Evolutionary conservation across 2,113 vertebrate species (phyloP).

Genomic region (Lampris incognitus): DNA sequence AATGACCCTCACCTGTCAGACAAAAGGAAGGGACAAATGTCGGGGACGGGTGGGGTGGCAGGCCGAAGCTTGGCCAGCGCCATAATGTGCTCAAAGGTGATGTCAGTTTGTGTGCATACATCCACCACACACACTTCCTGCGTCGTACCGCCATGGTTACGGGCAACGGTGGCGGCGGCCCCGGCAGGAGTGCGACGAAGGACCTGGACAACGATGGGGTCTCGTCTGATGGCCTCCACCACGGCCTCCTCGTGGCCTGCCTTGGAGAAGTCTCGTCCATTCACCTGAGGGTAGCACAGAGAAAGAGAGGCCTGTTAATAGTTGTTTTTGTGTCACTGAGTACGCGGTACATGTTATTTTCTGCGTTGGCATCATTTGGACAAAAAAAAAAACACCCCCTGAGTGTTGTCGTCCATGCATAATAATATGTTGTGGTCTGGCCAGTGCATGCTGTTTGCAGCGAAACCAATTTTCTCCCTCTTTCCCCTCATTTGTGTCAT

Average conservation of each 20-base stretch:
- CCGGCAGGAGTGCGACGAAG: constrained; percentile 83
- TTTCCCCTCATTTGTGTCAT: too few species aligned
- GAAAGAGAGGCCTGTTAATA: too few species aligned
- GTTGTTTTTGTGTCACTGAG: too few species aligned
- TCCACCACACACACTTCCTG: constrained; percentile 86
- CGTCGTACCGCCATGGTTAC: constrained; percentile 50
- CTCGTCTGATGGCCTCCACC: constrained; percentile 92
- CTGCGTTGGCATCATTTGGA: too few species aligned
- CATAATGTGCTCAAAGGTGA: constrained; percentile 97
- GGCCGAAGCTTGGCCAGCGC: constrained; percentile 92
- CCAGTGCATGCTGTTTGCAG: too few species aligned
- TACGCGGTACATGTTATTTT: too few species aligned
- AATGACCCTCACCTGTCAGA: constrained; percentile 89
- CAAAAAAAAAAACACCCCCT: too few species aligned
- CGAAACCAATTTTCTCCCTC: too few species aligned
- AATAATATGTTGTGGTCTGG: too few species aligned
- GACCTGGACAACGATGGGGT: constrained; percentile 95
- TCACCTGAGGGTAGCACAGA: constrained; percentile 82
- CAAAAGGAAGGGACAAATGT: constrained; percentile 94
- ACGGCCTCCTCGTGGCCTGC: constrained; percentile 90
- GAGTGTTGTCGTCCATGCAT: too few species aligned
- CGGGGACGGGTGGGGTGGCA: constrained; percentile 92
- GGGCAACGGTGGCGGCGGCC: constrained; percentile 12
- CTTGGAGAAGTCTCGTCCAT: constrained; percentile 92
- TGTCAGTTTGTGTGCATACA: constrained; percentile 95